Conservation (phyloP, 2,113 vertebrate genomes). For the Dasyornis broadbenti region DNA sequence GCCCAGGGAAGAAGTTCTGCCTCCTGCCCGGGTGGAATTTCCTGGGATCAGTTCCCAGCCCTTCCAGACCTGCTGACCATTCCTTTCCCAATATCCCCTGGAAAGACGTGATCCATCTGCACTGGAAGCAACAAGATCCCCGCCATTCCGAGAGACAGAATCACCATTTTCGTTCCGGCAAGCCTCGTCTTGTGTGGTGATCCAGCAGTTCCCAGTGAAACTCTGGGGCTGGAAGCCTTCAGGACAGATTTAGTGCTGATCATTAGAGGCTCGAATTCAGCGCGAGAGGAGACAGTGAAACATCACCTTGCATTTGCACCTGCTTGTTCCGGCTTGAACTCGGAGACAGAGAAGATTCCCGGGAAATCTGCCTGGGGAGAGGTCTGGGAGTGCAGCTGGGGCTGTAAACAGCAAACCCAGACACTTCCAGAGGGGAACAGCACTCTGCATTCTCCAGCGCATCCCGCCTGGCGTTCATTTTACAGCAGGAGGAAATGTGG, state of each 20-base stretch:
- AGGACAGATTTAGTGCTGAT: neutral
- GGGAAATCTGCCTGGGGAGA: neutral
- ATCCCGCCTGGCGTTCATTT: neutral
- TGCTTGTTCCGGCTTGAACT: neutral
- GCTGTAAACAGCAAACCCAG: neutral
- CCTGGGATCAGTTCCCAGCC: neutral
- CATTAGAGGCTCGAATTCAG: neutral
- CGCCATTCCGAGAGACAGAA: neutral
- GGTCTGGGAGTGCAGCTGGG: neutral
- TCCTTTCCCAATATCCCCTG: neutral
- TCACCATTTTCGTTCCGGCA: neutral
- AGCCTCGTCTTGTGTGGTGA: neutral
- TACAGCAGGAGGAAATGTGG: neutral
- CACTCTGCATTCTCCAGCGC: neutral
- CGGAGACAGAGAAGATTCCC: neutral
- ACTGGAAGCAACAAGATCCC: fast-evolving
- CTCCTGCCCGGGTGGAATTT: neutral
- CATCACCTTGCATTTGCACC: neutral
- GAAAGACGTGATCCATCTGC: fast-evolving
- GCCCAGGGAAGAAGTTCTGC: neutral
- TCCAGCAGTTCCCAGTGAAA: neutral
- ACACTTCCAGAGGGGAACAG: fast-evolving
- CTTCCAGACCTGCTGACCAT: neutral
- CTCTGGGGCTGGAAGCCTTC: neutral
- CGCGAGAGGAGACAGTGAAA: neutral